A percentile compares a stretch with the other conserved stretches of the same genome.
phyloP scores from a whole-genome alignment of 2,888 invertebrate genomes.

The Drosophila niveifrons region DNA sequence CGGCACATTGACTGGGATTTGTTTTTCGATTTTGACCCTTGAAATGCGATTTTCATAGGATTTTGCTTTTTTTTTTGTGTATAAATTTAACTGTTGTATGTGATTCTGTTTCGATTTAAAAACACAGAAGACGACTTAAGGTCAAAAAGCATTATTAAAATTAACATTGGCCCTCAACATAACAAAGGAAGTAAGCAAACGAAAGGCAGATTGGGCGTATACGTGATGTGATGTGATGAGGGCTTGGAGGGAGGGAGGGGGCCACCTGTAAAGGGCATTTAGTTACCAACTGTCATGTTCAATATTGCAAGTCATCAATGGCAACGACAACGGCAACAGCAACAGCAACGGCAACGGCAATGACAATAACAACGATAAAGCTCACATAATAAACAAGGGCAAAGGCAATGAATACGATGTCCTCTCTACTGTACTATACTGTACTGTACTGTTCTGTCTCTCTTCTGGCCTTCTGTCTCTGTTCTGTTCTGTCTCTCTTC shows the following conservation, averaged over 20 bases:
- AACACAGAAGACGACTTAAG: conserved; percentile 12
- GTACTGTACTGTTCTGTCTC: background rate
- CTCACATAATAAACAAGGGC: conserved; percentile 65
- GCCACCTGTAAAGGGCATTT: conserved; percentile 57
- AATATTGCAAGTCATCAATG: conserved; percentile 77
- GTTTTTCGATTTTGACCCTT: conserved; percentile 67
- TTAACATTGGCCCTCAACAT: conserved; percentile 68
- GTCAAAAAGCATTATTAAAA: conserved; percentile 65
- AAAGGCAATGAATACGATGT: conserved; percentile 49
- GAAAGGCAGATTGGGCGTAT: conserved; percentile 15
- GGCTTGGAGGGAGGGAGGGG: background rate
- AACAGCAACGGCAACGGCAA: conserved; percentile 57
- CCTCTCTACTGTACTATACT: conserved; percentile 7
- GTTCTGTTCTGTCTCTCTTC: conserved; percentile 4
- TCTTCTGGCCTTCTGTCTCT: conserved; percentile 5
- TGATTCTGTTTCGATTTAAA: conserved; percentile 29
- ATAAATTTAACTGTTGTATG: conserved; percentile 52
- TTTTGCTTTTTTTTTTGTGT: conserved; percentile 41
- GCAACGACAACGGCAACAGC: conserved; percentile 40
- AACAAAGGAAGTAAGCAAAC: conserved; percentile 1
- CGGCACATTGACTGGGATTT: conserved; percentile 61
- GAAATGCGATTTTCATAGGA: conserved; percentile 75
- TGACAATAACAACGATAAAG: conserved; percentile 46
- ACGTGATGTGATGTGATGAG: conserved; percentile 3
- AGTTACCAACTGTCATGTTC: conserved; percentile 69